Conservation (phyloP, 64 coral and sea anemone species). For the Acropora yongei region DNA sequence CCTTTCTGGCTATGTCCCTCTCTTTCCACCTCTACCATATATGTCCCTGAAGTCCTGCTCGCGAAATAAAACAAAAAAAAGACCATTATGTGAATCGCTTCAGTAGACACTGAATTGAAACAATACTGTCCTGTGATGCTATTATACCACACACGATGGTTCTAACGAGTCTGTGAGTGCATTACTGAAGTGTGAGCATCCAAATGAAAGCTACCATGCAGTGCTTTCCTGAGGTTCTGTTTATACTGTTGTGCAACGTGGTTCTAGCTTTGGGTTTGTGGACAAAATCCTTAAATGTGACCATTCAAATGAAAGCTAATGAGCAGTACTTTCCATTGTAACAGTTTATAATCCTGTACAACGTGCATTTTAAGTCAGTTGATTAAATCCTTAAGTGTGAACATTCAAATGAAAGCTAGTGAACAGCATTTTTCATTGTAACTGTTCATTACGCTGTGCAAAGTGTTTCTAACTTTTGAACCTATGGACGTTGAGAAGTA, state of each 20-base stretch:
- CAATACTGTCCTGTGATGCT: too few species aligned
- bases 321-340: background rate
- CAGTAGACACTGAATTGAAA: too few species aligned
- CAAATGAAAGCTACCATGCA: background rate
- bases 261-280: background rate
- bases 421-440: background rate
- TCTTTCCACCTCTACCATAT: constrained; percentile 81
- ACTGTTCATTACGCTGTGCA: background rate
- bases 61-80: background rate
- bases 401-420: background rate
- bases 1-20: constrained; percentile 18
- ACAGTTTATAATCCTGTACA: too few species aligned
- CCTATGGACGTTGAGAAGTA: too few species aligned
- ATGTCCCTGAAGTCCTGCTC: constrained; percentile 76
- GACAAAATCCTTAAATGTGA: background rate
- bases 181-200: too few species aligned
- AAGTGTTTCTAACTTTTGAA: background rate
- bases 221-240: too few species aligned
- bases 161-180: too few species aligned
- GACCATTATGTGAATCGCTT: background rate
- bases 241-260: too few species aligned
- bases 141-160: too few species aligned
- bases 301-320: background rate
- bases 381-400: too few species aligned
- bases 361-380: too few species aligned